Evolutionary conservation across 2,797 vertebrate species (phyloP).

Genomic region (Chlorospingus semifuscus): DNA sequence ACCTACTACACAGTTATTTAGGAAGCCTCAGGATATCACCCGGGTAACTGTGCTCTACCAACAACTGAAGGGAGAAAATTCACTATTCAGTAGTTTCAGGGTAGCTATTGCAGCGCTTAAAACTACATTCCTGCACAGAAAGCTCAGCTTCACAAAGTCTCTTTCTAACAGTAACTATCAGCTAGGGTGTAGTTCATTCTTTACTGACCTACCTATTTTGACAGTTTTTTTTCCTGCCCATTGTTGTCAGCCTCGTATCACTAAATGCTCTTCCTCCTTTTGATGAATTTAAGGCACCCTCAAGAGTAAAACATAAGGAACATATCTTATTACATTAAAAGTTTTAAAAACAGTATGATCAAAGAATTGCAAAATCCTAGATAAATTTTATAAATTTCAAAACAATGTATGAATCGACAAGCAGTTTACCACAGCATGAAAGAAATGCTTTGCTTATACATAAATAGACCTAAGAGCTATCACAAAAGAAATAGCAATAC

Average conservation of each 20-base stretch:
- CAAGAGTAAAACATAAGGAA: not conserved
- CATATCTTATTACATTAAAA: not conserved
- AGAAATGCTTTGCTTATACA: not conserved
- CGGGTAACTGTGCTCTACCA: not conserved
- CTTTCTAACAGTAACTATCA: not conserved
- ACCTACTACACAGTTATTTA: not conserved
- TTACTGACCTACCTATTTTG: not conserved
- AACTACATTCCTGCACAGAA: not conserved
- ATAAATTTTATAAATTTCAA: not conserved
- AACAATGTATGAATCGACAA: not conserved
- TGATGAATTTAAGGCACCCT: not conserved
- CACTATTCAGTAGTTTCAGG: not conserved
- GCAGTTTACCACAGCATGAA: not conserved
- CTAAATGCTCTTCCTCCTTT: not conserved
- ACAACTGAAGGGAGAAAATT: not conserved
- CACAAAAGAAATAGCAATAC: not conserved
- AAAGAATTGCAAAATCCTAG: not conserved
- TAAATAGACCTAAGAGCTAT: fast-evolving
- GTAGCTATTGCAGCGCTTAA: not conserved
- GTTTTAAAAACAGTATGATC: not conserved
- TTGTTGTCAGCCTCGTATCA: not conserved
- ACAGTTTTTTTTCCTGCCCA: not conserved
- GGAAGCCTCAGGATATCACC: not conserved
- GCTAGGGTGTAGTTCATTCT: not conserved
- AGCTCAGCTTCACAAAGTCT: not conserved